phyloP scores from a whole-genome alignment of 2,113 vertebrate species.

The Indicator maculatus region DNA sequence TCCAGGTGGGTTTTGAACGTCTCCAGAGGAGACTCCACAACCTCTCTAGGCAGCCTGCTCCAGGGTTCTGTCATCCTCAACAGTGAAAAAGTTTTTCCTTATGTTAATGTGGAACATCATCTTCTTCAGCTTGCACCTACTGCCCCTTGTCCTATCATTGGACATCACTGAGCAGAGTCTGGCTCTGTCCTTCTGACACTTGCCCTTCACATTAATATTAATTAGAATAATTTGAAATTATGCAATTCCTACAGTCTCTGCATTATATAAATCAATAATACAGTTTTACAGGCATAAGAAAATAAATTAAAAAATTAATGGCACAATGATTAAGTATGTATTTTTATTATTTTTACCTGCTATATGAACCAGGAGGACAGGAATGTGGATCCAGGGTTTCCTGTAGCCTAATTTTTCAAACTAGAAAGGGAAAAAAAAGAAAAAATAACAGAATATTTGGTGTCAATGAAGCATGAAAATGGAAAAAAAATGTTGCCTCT shows the following conservation, averaged over 20 bases:
- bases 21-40: too few relatives aligned
- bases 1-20: too few relatives aligned
- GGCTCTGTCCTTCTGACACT: too few relatives aligned
- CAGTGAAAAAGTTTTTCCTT: too few relatives aligned
- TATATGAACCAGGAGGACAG: slow-evolving; percentile 82
- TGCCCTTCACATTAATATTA: neutral
- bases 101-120: too few relatives aligned
- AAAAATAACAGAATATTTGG: neutral
- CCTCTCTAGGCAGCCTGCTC: too few relatives aligned
- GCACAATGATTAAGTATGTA: neutral
- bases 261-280: neutral
- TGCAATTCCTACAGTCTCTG: neutral
- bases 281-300: neutral
- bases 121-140: too few relatives aligned
- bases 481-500: neutral
- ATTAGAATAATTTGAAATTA: neutral
- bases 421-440: slow-evolving; percentile 67
- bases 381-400: slow-evolving; percentile 84
- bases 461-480: neutral
- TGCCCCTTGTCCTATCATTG: too few relatives aligned
- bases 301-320: neutral
- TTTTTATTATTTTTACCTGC: slow-evolving; percentile 79
- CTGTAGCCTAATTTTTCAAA: slow-evolving; percentile 89
- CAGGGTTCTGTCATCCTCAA: too few relatives aligned
- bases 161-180: too few relatives aligned